These are phyloP conservation scores for Epinotia ramella DNA, from an alignment of 2,888 invertebrate genomes.

Conservation along the genomic window DNA sequence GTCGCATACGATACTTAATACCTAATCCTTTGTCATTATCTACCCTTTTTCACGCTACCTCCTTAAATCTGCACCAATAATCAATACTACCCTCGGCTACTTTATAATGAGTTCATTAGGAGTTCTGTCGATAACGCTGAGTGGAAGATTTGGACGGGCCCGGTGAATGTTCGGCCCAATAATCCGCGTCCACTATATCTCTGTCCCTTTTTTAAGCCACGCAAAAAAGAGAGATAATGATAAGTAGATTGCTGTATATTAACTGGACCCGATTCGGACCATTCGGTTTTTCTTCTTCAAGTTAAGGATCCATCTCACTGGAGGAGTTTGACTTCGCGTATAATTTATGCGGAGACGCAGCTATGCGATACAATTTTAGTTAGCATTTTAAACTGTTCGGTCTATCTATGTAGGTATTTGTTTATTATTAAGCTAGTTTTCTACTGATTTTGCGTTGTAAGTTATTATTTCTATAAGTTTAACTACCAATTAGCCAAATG, in stretches of 20 bases:
- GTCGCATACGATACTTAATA: too few species aligned
- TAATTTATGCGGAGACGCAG: too few species aligned
- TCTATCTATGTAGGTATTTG: background rate
- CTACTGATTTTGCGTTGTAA: too few species aligned
- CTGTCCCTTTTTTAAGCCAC: too few species aligned
- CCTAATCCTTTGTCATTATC: background rate
- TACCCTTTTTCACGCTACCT: constrained; percentile 16
- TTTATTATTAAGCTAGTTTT: too few species aligned
- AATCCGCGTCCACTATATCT: too few species aligned
- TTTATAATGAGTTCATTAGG: constrained; percentile 80
- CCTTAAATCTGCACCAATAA: constrained; percentile 46
- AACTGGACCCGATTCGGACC: constrained; percentile 2
- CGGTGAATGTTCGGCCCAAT: too few species aligned
- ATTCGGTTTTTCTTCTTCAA: constrained; percentile 25
- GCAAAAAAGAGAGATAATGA: too few species aligned
- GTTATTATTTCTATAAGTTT: too few species aligned
- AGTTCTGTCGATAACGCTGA: constrained; percentile 49
- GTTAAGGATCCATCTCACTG: background rate
- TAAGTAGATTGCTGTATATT: too few species aligned
- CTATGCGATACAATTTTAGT: background rate
- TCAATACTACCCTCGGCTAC: constrained; percentile 60
- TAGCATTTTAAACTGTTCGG: background rate
- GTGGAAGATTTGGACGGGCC: constrained; percentile 8
- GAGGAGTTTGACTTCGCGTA: too few species aligned
- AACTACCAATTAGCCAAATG: too few species aligned